Evolutionary conservation across 2,113 vertebrate genomes (phyloP).

Genomic region (Oxyura jamaicensis): DNA sequence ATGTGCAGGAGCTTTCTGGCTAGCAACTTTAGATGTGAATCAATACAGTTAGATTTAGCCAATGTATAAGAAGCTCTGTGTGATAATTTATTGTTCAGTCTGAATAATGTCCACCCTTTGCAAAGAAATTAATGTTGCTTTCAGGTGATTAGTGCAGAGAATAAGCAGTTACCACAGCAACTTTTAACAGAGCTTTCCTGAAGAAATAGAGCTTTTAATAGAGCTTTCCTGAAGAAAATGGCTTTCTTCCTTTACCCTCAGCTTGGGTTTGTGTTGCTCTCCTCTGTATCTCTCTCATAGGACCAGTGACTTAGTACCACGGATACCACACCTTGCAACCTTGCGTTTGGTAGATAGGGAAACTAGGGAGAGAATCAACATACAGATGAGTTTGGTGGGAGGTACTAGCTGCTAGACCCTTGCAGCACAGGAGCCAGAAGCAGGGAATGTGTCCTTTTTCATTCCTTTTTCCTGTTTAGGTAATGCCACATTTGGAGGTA

Average conservation of each 20-base stretch:
- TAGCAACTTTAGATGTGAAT: not conserved
- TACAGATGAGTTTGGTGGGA: not conserved
- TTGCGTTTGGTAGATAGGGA: not conserved
- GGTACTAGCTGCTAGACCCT: not conserved
- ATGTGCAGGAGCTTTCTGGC: not conserved
- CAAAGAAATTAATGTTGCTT: not conserved
- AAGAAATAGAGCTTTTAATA: not conserved
- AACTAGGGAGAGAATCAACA: not conserved
- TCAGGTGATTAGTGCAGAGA: not conserved
- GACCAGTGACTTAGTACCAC: not conserved
- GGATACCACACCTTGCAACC: not conserved
- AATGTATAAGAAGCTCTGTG: not conserved
- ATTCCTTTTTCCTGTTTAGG: not conserved
- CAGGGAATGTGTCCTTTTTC: not conserved
- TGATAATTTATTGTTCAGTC: not conserved
- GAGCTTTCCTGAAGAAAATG: not conserved
- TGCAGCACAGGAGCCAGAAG: not conserved
- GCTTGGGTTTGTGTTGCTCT: not conserved
- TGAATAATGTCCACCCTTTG: not conserved
- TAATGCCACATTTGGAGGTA: fast-evolving
- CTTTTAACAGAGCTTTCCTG: not conserved
- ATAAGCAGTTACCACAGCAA: not conserved
- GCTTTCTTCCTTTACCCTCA: not conserved
- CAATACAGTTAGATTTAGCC: not conserved
- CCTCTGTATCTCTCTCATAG: not conserved